These are phyloP conservation scores for Oriolus oriolus DNA, from an alignment of 2,113 vertebrate species.

Conservation along the genomic window DNA sequence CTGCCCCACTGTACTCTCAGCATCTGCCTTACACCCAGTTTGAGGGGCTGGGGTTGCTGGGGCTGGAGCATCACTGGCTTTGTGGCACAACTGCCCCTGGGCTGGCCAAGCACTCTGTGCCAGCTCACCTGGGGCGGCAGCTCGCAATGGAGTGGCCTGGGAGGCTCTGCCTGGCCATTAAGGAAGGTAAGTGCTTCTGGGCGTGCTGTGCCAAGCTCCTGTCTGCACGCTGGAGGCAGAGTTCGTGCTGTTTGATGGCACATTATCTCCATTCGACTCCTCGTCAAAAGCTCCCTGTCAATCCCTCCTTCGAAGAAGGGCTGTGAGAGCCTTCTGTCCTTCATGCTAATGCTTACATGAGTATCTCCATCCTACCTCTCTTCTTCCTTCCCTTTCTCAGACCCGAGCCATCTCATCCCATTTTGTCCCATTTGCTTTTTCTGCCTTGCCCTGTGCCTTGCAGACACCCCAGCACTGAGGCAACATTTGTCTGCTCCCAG, in stretches of 20 bases:
- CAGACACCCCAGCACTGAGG: neutral
- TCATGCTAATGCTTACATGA: neutral
- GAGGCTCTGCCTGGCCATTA: neutral
- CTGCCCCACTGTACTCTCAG: neutral
- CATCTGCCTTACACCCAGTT: rapidly evolving
- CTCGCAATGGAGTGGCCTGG: neutral
- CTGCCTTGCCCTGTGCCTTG: neutral
- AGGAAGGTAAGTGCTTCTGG: conserved; percentile 13
- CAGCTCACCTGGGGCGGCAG: neutral
- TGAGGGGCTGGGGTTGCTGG: rapidly evolving
- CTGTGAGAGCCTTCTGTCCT: neutral
- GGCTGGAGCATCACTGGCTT: rapidly evolving
- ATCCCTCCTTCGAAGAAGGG: neutral
- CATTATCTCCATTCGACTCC: neutral
- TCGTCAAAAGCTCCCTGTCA: conserved; percentile 1
- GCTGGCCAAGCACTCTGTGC: neutral
- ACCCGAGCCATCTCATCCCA: neutral
- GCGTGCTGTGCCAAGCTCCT: neutral
- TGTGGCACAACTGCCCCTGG: neutral
- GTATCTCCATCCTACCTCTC: neutral
- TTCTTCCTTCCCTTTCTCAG: neutral
- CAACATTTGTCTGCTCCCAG: neutral
- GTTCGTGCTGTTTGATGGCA: neutral
- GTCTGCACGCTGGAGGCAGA: neutral
- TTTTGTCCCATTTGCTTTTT: neutral